A percentile compares a stretch with the other conserved stretches of the same genome.
phyloP scores from a whole-genome alignment of 2,888 invertebrate genomes.

The Malthinus seriepunctatus region DNA sequence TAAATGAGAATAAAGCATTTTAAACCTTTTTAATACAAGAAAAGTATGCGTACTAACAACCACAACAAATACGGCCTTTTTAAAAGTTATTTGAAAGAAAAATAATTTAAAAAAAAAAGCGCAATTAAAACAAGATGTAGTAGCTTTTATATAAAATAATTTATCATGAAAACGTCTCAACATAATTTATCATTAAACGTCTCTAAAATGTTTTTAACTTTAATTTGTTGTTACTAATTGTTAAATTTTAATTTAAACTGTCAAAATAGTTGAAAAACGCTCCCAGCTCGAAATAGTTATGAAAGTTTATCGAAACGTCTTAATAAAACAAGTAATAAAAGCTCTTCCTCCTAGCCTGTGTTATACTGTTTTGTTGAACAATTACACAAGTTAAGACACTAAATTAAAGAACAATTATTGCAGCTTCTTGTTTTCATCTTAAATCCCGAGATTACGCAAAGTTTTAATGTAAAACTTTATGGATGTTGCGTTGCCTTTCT shows the following conservation, averaged over 20 bases:
- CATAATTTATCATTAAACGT: no score
- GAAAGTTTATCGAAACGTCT: slow-evolving; percentile 15
- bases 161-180: no score
- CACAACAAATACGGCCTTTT: no score
- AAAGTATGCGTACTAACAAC: no score
- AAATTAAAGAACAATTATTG: slow-evolving; percentile 27
- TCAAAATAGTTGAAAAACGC: slow-evolving; percentile 10
- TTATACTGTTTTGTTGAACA: slow-evolving; percentile 15
- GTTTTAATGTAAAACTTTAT: slow-evolving; percentile 15
- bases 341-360: not conserved
- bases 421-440: slow-evolving; percentile 20
- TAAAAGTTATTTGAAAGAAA: no score
- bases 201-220: no score
- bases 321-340: slow-evolving; percentile 17
- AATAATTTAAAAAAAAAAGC: no score
- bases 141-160: no score
- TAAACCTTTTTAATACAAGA: no score
- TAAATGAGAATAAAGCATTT: no score
- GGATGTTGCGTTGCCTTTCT: not conserved
- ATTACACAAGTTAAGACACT: slow-evolving; percentile 17
- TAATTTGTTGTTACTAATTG: not conserved
- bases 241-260: slow-evolving; percentile 5
- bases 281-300: slow-evolving; percentile 12
- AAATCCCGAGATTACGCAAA: slow-evolving; percentile 14
- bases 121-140: no score